Evolutionary conservation across 2,113 vertebrate genomes (phyloP).

Genomic region (Saimiri boliviensis): DNA sequence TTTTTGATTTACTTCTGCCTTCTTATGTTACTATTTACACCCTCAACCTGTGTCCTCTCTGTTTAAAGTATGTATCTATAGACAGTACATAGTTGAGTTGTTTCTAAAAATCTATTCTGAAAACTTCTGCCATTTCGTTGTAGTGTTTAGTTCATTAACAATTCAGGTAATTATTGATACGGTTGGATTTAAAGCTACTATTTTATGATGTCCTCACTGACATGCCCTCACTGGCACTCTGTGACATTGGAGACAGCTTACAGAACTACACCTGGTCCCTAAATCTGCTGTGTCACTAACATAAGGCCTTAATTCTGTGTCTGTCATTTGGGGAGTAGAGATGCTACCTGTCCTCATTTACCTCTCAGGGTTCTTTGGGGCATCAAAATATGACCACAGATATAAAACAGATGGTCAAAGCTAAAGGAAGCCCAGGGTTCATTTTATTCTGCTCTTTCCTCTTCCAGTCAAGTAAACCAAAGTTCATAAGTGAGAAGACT

Average conservation of each 20-base stretch:
- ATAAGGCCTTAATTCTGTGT: neutral
- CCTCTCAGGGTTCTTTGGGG: neutral
- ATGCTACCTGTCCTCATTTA: neutral
- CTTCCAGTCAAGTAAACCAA: neutral
- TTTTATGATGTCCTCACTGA: neutral
- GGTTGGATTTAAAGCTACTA: neutral
- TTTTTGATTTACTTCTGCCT: neutral
- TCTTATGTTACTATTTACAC: neutral
- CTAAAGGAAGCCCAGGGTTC: neutral
- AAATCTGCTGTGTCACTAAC: neutral
- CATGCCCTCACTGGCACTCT: neutral
- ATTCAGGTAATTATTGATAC: neutral
- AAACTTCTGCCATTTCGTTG: neutral
- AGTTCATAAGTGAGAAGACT: neutral
- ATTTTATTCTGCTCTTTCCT: neutral
- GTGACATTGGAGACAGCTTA: neutral
- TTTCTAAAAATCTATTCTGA: neutral
- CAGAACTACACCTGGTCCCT: neutral
- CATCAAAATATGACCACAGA: neutral
- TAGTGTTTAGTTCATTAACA: neutral
- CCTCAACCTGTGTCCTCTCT: neutral
- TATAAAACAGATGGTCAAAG: neutral
- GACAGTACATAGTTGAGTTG: neutral
- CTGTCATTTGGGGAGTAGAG: neutral
- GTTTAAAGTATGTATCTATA: neutral